Conservation (phyloP, 2,888 invertebrate species). For the Pheosia tremula region DNA sequence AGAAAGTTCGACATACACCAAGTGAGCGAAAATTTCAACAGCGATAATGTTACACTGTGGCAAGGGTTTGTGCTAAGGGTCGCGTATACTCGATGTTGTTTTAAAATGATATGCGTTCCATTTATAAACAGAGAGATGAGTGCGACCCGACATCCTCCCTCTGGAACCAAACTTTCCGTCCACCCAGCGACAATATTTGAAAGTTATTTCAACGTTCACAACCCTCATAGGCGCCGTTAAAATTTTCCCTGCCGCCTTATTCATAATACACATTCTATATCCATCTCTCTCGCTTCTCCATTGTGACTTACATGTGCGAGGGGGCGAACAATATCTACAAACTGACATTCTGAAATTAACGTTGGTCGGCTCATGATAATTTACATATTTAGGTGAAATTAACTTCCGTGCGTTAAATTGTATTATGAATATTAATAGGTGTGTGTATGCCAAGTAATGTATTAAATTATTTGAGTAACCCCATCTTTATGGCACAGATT, state of each 20-base stretch:
- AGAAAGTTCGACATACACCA: conserved; percentile 10
- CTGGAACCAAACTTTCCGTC: conserved; percentile 81
- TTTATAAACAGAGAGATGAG: conserved; percentile 79
- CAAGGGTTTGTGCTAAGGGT: conserved; percentile 34
- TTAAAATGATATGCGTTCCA: conserved; percentile 80
- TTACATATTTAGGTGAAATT: conserved; percentile 86
- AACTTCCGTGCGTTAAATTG: conserved; percentile 83
- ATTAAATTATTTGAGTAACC: conserved; percentile 65
- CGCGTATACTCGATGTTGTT: conserved; percentile 58
- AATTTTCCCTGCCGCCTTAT: conserved; percentile 83
- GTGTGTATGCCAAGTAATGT: conserved; percentile 63
- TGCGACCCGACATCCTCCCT: conserved; percentile 76
- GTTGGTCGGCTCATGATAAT: conserved; percentile 85
- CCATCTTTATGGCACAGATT: conserved; percentile 73
- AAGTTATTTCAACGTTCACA: conserved; percentile 85
- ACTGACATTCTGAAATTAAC: conserved; percentile 82
- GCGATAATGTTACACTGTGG: conserved; percentile 31
- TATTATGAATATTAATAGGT: conserved; percentile 84
- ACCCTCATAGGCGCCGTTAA: conserved; percentile 85
- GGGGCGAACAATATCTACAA: conserved; percentile 71
- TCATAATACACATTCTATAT: conserved; percentile 73
- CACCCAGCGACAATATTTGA: conserved; percentile 85
- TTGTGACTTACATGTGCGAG: conserved; percentile 37
- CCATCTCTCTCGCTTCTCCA: conserved; percentile 52
- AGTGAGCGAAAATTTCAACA: conserved; percentile 11